Evolutionary conservation across 2,113 vertebrate genomes (phyloP), one percentile per base, ranked within the genome.

Genomic region (Chionis minor): DNA sequence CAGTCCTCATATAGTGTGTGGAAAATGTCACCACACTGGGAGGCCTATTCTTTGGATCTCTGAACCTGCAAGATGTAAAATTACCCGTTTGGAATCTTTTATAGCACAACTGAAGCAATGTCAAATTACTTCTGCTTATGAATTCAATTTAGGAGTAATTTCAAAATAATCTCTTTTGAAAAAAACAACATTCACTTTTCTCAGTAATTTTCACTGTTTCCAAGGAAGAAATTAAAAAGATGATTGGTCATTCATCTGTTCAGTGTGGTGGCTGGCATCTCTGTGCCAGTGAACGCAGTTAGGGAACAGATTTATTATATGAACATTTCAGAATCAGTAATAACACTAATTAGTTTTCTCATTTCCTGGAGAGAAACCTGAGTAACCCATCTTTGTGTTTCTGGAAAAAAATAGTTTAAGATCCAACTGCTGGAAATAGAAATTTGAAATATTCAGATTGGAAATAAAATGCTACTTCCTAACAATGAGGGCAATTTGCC

Each of bases 201-300:
- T 63, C 19, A 1, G 88, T 78, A 84, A 90, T 96, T 95, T 91
- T 94, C 75, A 69, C 67, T 3, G 3, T 86, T 96, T 95, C 72
- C 52, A 74, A 88, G 81, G 75, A 90, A 94, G 42, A 91, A 97
- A 96, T 95, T 91, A 56, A 85, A 82, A 80, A 73, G 21, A 51
- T 91, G 94, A 91, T 91, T 95, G 91, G 95, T 94, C 89, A 90
- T 93, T 94, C 89, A 80, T 90, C 89, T 95, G 62, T 94, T 92
- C 71, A 63, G 49, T 84, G 78, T 95, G 62, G 72, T 2, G 45
- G 54, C 86, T 97, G 92, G 61, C 78, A 72, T 91, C 70, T 91
- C 20, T 59, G 71, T 92, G 72, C 81, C 78, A 94, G 40, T 69
- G 75, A 93, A 83, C 86, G 66, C 59, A 81, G 33, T 88, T 86